These are phyloP conservation scores for Menidia menidia DNA, from an alignment of 2,797 vertebrate genomes.

Conservation along the genomic window DNA sequence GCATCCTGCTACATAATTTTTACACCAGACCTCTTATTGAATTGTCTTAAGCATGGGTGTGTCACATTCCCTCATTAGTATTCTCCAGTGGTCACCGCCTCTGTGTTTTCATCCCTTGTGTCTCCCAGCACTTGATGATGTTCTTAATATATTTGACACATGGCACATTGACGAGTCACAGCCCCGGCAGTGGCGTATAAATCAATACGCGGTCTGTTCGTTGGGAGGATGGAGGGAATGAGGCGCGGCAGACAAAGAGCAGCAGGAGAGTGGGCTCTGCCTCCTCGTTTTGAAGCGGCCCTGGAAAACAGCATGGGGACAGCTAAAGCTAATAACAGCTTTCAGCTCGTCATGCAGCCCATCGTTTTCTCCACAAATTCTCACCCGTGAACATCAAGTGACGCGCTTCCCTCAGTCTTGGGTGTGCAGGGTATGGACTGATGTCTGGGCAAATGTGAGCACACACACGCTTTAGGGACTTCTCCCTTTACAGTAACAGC, in stretches of 20 bases:
- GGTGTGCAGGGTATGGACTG: neutral
- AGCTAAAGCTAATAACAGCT: constrained; percentile 39
- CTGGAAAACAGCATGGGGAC: constrained; percentile 23
- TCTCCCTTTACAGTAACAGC: constrained; percentile 8
- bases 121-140: constrained; percentile 17
- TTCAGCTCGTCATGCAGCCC: constrained; percentile 38
- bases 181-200: constrained; percentile 26
- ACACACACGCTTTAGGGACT: constrained; percentile 28
- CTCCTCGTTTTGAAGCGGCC: constrained; percentile 26
- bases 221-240: constrained; percentile 16
- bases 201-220: constrained; percentile 49
- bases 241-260: constrained; percentile 45
- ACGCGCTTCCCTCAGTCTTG: constrained; percentile 30
- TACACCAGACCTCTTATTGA: neutral
- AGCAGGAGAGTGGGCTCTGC: constrained; percentile 29
- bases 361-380: constrained; percentile 11
- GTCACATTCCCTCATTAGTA: constrained; percentile 13
- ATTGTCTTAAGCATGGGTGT: neutral
- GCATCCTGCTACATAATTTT: neutral
- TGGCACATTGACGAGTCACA: constrained; percentile 17
- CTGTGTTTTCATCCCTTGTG: constrained; percentile 3
- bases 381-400: constrained; percentile 25
- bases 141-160: constrained; percentile 36
- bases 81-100: constrained; percentile 22
- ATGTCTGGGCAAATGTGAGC: constrained; percentile 26